Percentiles rank a stretch among this genome's conserved stretches.
Evolutionary conservation across 2,113 vertebrate genomes (phyloP).

Genomic region (Pandion haliaetus): DNA sequence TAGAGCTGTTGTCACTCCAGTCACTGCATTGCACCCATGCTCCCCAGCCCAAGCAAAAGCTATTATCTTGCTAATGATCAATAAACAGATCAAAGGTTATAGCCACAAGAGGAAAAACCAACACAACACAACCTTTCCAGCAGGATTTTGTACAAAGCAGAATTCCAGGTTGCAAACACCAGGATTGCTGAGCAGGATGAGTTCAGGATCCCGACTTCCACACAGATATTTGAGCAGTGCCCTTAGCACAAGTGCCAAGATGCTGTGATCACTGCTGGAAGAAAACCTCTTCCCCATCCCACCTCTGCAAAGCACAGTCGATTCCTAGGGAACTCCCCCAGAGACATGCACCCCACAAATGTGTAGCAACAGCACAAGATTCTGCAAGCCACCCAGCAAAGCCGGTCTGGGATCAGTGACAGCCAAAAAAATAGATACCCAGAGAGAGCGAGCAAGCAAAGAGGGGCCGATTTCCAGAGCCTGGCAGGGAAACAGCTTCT

Average conservation of each 20-base stretch:
- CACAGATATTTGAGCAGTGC: accelerated
- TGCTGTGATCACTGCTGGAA: background rate
- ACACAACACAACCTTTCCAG: background rate
- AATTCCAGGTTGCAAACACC: too few relatives aligned
- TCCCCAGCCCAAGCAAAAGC: background rate
- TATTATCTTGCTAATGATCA: background rate
- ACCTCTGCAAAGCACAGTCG: background rate
- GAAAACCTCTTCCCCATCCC: background rate
- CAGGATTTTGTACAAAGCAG: background rate
- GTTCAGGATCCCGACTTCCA: accelerated
- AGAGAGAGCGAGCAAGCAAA: too few relatives aligned
- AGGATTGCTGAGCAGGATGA: background rate
- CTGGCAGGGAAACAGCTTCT: background rate
- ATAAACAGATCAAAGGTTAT: background rate
- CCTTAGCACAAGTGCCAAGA: background rate
- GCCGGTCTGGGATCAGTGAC: too few relatives aligned
- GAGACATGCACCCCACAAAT: too few relatives aligned
- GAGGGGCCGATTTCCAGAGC: background rate
- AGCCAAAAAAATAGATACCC: too few relatives aligned
- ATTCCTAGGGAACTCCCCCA: background rate
- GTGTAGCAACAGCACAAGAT: accelerated
- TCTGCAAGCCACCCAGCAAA: accelerated
- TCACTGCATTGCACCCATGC: background rate
- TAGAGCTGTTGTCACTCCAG: accelerated
- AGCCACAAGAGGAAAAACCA: background rate